These are phyloP conservation scores for Malurus melanocephalus DNA, from an alignment of 2,113 vertebrate species.

Conservation along the genomic window DNA sequence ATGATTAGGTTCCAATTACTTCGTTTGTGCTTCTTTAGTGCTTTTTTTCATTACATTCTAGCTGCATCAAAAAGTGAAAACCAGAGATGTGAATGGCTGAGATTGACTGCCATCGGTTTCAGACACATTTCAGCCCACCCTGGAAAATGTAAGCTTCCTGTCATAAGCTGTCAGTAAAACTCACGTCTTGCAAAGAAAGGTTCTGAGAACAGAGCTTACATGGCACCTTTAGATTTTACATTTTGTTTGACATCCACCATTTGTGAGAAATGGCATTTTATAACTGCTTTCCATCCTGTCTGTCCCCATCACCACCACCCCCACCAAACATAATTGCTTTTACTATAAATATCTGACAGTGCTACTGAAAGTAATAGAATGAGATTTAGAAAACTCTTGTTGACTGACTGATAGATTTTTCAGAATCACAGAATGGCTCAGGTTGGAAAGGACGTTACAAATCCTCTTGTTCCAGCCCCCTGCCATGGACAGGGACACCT, in stretches of 20 bases:
- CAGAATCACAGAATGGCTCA: background rate
- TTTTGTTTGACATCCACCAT: constrained; percentile 51
- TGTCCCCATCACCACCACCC: constrained; percentile 26
- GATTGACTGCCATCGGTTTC: constrained; percentile 17
- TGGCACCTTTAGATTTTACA: constrained; percentile 31
- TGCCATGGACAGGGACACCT: background rate
- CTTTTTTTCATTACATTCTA: background rate
- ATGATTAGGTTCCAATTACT: constrained; percentile 43
- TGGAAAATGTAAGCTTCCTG: constrained; percentile 15
- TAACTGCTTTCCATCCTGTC: constrained; percentile 19
- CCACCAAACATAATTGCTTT: constrained; percentile 48
- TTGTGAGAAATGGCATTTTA: constrained; percentile 28
- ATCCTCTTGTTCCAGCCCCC: background rate
- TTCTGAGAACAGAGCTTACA: constrained; percentile 23
- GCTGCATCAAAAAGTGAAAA: constrained; percentile 1
- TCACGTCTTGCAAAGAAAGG: constrained; percentile 18
- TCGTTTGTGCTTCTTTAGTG: background rate
- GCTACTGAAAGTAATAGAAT: constrained; percentile 3
- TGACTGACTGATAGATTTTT: constrained; percentile 2
- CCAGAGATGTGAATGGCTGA: constrained; percentile 13
- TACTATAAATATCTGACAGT: constrained; percentile 46
- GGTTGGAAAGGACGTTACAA: background rate
- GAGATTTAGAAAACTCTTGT: constrained; percentile 17
- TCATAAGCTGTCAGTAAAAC: constrained; percentile 29
- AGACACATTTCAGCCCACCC: constrained; percentile 34